A percentile compares a stretch with the other conserved stretches of the same genome.
phyloP scores from a whole-genome alignment of 2,888 invertebrate genomes.

The Trissonchulus latispiculum region DNA sequence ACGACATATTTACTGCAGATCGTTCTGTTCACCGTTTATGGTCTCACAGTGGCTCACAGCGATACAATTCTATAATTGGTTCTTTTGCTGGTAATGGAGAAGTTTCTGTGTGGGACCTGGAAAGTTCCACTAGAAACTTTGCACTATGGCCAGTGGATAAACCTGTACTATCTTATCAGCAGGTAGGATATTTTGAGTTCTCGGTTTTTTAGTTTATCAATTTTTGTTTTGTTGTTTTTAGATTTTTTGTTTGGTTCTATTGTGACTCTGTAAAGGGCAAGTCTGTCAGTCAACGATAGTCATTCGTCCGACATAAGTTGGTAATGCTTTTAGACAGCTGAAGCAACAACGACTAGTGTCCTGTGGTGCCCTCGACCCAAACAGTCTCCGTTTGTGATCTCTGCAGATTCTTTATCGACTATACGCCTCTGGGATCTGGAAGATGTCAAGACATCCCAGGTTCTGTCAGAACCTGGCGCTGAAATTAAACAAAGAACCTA shows the following conservation, averaged over 20 bases:
- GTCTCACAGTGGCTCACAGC: slow-evolving; percentile 13
- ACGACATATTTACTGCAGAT: slow-evolving; percentile 11
- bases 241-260: too few species aligned
- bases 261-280: too few species aligned
- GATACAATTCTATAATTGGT: slow-evolving; percentile 54
- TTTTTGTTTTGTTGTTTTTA: too few species aligned
- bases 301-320: too few species aligned
- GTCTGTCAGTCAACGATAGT: too few species aligned
- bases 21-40: slow-evolving; percentile 14
- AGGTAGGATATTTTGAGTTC: too few species aligned
- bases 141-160: slow-evolving; percentile 60
- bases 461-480: too few species aligned
- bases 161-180: slow-evolving; percentile 17
- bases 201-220: too few species aligned
- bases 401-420: background rate
- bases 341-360: background rate
- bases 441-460: too few species aligned
- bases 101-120: slow-evolving; percentile 75
- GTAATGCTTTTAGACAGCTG: slow-evolving; percentile 1
- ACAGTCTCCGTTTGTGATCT: slow-evolving; percentile 14
- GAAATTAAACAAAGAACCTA: too few species aligned
- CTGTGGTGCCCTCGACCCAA: background rate
- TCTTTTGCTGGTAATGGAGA: slow-evolving; percentile 74
- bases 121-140: slow-evolving; percentile 63
- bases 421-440: slow-evolving; percentile 16